Base-by-base conservation (phyloP, 2,888 invertebrate species). In the Erannis defoliaria region DNA sequence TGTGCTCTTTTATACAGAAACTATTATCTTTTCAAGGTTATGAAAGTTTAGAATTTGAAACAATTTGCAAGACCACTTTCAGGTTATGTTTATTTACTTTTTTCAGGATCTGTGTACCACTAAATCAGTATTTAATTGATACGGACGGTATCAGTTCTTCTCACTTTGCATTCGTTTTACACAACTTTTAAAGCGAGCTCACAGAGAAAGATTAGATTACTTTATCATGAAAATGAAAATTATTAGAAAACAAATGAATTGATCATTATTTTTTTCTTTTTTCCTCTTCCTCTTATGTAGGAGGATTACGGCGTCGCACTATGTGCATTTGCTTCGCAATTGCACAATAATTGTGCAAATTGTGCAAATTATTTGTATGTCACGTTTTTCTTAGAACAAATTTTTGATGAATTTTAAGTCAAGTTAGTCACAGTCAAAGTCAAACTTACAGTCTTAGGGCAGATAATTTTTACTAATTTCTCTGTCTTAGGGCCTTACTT, bases 11-110 rank as follows among this genome's bases (percentile, higher is more conserved):
- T 12, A 21, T 21, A 29, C 16, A 8, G 21, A 40, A 46, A 29
- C 19, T 8, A 42, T n/a, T 50, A 26, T 38, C 12, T 26, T 53
- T 55, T 68, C 63, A 75, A 71, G 71, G 68, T 72, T 72, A 68
- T 16, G 70, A 64, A 71, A 64, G 67, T 72, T 68, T 62, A 56
- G 51, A 65, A 66, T 21, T 46, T 9, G 45, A 45, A 29, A 26
- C 18, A 19, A 31, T 14, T 9, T 21, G n/a, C 16, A n/a, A 23
- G 23, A 21, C 33, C 49, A 49, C 40, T 42, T 43, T 5, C 26
- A 35, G 57, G 38, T 50, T 57, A 57, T 64, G 50, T 35, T 49
- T 40, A 21, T 33, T 21, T 26, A 12, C 21, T 3, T 37, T 26
- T 18, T 26, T 46, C 31, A 35, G 5, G 14, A 49, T 46, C 14